Base-by-base conservation (phyloP, 2,113 vertebrate species). In the Spea bombifrons region DNA sequence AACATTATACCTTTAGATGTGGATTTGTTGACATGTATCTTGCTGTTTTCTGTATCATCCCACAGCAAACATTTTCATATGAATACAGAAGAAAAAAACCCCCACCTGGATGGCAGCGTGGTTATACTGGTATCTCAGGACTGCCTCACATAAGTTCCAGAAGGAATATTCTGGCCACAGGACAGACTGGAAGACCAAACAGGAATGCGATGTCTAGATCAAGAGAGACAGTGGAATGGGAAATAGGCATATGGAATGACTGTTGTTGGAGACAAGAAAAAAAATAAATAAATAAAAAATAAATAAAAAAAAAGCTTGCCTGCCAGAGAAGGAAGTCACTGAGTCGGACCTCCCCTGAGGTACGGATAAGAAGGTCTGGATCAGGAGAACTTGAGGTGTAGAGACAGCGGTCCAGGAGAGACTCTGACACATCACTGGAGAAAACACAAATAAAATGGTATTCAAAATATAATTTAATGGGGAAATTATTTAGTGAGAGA, bases 281-380 rank as follows among this genome's bases (percentile, higher is more conserved):
- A 53, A 12, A 52, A 52, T 13, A 57, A 5, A 57, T 57, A 71
- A 2, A 57, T 30, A 61, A 69, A 71, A 17, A 3, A 2, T 75
- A 46, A 46, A 43, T 44, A 77, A 63, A 65, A 44, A 5, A 5
- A 12, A 81, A 50, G 47, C 7, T 45, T 91, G 98, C 97, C 96
- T 99, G 97, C 97, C 97, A 99, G 15, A 99, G 95, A 61, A 99
- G 88, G 84, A 99, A 99, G 87, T 99, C 97, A 7, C 96, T 98
- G 82, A 99, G 91, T 10, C 97, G 94, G 81, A 99, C 93, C 87
- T 99, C 97, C 76, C 97, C 97, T 0, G 97, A 99, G 10, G 97
- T 99, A 13, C 97, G 93, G 45, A 99, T 98, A 81, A 99, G 92
- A 84, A 99, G 90, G 82, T 98, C 97, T 0, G 97, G 97, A 81